A percentile compares a stretch with the other conserved stretches of the same genome.
These are phyloP conservation scores for Volucella inflata DNA, from an alignment of 2,888 invertebrate genomes.

Conservation along the genomic window DNA sequence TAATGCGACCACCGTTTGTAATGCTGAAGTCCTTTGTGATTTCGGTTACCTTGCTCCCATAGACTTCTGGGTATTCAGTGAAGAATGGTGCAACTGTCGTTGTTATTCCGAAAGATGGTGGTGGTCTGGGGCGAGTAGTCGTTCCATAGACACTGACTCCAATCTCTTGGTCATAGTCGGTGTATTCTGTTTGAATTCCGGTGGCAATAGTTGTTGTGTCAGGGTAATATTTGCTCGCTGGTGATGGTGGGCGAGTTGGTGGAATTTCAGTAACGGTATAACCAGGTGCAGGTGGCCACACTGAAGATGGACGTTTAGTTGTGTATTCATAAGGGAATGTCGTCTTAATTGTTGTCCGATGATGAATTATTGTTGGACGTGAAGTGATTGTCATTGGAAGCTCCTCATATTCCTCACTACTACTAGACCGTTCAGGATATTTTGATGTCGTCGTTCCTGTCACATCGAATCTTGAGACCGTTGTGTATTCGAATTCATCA, in stretches of 20 bases:
- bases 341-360: conserved; percentile 80
- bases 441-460: conserved; percentile 77
- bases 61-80: conserved; percentile 82
- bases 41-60: conserved; percentile 79
- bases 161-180: conserved; percentile 73
- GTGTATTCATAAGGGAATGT: conserved; percentile 80
- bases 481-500: conserved; percentile 79
- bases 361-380: conserved; percentile 78
- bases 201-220: conserved; percentile 72
- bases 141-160: conserved; percentile 77
- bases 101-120: conserved; percentile 78
- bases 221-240: conserved; percentile 63
- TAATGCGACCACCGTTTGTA: conserved; percentile 77
- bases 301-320: conserved; percentile 68
- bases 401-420: conserved; percentile 79
- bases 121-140: conserved; percentile 61
- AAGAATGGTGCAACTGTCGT: conserved; percentile 83
- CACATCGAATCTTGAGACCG: conserved; percentile 78
- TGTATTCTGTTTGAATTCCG: conserved; percentile 74
- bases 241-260: conserved; percentile 62
- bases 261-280: conserved; percentile 56
- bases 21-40: conserved; percentile 77
- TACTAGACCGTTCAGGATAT: conserved; percentile 75
- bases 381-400: conserved; percentile 78
- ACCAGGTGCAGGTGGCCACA: conserved; percentile 74